Evolutionary conservation across 2,113 vertebrate species (phyloP), one percentile per base, ranked within the genome.

Genomic region (Alouatta palliata): DNA sequence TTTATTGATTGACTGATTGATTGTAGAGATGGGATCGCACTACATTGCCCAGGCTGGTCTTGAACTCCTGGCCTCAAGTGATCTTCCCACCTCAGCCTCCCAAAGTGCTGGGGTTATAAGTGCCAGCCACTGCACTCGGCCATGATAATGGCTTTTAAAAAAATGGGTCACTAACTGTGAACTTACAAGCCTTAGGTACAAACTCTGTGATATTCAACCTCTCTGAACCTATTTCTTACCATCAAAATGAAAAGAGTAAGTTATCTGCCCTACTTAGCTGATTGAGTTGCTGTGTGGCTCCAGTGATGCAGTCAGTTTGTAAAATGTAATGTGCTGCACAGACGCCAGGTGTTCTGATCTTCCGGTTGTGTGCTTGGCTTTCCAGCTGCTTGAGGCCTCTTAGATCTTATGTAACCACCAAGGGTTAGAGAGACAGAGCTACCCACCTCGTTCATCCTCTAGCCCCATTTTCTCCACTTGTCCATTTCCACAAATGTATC

Each of bases 401-500:
- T 5, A 14, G 3, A 8, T 40, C 64, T 77, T 56, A 21, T 2
- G 71, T 66, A 14, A 19, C 49, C 54, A n/a, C 19, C 23, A 13
- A 27, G 27, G 35, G 23, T 47, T 19, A 68, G 40, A 13, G 32
- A 47, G 0, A 6, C 0, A 1, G 20, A 3, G 1, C 35, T 43
- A 30, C n/a, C 32, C 4, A 1, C 43, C 20, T 5, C 1, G 11
- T 52, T 85, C 45, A 8, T 87, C 73, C 61, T 52, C 19, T 64
- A 35, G 45, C 49, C 27, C 56, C 32, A 8, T 0, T 86, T 35
- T 85, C n/a, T 81, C n/a, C 45, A 30, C 47, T 85, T 87, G 49
- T 75, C 32, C 87, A 84, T 96, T 97, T 93, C 47, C n/a, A 87
- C 64, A 56, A 81, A n/a, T 8, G 73, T 87, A 52, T 88, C 80